Conservation (phyloP, 2,113 vertebrate genomes). For the Pleuronectes platessa region DNA sequence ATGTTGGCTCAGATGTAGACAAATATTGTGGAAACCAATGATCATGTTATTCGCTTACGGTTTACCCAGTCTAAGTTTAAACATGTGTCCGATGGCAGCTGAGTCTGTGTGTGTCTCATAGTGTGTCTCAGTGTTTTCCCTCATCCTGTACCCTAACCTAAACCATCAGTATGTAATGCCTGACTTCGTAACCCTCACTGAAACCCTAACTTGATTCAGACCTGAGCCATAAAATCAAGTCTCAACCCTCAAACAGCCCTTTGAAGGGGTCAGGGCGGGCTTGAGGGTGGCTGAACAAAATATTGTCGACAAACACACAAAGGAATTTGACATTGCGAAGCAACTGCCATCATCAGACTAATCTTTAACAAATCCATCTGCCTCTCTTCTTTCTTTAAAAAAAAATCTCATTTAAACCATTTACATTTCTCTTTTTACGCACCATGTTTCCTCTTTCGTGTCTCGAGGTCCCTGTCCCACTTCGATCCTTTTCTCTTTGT, state of each 20-base stretch:
- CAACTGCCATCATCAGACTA: constrained; percentile 7
- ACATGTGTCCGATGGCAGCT: too few relatives aligned
- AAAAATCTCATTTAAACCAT: background rate
- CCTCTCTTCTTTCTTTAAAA: background rate
- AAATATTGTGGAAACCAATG: too few relatives aligned
- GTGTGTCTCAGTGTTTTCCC: too few relatives aligned
- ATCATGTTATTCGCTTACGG: too few relatives aligned
- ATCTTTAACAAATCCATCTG: background rate
- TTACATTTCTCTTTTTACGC: constrained; percentile 25
- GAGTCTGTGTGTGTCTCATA: too few relatives aligned
- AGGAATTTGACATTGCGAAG: constrained; percentile 9
- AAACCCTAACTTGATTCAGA: background rate
- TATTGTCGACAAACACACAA: background rate
- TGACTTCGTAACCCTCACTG: background rate
- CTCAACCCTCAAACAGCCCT: background rate
- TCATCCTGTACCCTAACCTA: background rate
- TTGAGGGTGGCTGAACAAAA: background rate
- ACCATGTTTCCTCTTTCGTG: constrained; percentile 19
- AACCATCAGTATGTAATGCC: background rate
- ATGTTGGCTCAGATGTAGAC: too few relatives aligned
- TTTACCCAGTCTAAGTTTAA: too few relatives aligned
- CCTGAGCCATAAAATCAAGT: background rate
- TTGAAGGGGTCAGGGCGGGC: too few relatives aligned
- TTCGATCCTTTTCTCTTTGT: constrained; percentile 51
- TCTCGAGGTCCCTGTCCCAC: constrained; percentile 34